Conservation (phyloP, 2,888 invertebrate species). For the Melanophora roralis region DNA sequence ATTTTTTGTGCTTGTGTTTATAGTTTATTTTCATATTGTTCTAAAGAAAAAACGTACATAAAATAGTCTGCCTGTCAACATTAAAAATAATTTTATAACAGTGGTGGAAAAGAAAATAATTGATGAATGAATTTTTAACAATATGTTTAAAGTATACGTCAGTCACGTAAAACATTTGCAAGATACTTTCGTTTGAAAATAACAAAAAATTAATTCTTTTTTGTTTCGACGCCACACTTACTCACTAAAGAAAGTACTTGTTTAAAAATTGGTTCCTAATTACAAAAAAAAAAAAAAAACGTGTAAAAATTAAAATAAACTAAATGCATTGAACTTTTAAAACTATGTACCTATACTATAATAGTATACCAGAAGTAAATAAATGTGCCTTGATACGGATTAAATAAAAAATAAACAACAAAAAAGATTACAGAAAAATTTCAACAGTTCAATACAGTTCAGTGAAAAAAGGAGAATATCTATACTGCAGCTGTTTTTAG, state of each 20-base stretch:
- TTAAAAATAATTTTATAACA: neutral
- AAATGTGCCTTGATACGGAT: conserved; percentile 38
- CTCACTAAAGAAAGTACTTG: neutral
- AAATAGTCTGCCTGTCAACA: neutral
- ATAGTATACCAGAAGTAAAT: too few species aligned
- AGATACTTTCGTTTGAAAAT: conserved; percentile 8
- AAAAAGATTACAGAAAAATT: conserved; percentile 4
- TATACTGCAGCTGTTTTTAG: conserved; percentile 6
- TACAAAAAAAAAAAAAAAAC: neutral
- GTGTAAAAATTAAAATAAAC: conserved; percentile 2
- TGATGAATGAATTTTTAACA: neutral
- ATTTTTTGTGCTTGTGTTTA: neutral
- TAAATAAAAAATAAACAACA: conserved; percentile 3
- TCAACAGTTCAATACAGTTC: too few species aligned
- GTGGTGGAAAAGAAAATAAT: conserved; percentile 14
- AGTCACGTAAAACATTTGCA: conserved; percentile 3
- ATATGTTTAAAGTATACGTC: conserved; percentile 5
- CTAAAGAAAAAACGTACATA: conserved; percentile 5
- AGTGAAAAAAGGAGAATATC: neutral
- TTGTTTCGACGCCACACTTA: neutral
- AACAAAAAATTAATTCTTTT: neutral
- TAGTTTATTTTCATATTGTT: conserved; percentile 11
- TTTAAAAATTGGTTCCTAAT: conserved; percentile 34
- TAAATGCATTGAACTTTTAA: conserved; percentile 28
- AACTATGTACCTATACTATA: neutral